Evolutionary conservation across 2,888 invertebrate genomes (phyloP).

Genomic region (Yponomeuta plumbellus): DNA sequence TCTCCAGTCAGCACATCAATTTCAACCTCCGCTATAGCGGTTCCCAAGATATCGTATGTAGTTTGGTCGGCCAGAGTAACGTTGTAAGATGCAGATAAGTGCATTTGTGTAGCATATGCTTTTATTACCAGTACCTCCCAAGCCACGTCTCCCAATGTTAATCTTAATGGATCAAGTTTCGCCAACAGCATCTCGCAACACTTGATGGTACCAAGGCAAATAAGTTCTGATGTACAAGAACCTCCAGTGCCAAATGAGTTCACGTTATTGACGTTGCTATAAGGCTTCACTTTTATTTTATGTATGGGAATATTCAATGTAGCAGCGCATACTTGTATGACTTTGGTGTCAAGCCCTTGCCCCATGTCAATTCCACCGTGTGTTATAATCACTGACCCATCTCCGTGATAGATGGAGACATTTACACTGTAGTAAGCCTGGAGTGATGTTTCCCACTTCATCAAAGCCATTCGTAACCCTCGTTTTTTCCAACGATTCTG

Average conservation of each 20-base stretch:
- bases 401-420: slow-evolving; percentile 78
- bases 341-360: slow-evolving; percentile 84
- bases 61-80: slow-evolving; percentile 31
- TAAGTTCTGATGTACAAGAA: slow-evolving; percentile 80
- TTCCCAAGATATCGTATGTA: slow-evolving; percentile 68
- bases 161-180: slow-evolving; percentile 60
- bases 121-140: slow-evolving; percentile 71
- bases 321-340: slow-evolving; percentile 80
- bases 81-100: slow-evolving; percentile 42
- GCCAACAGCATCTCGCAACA: slow-evolving; percentile 61
- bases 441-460: slow-evolving; percentile 73
- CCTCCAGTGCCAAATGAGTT: slow-evolving; percentile 81
- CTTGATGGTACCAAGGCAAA: slow-evolving; percentile 67
- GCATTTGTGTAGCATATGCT: slow-evolving; percentile 53
- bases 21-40: slow-evolving; percentile 77
- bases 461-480: slow-evolving; percentile 77
- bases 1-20: slow-evolving; percentile 80
- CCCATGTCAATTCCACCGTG: slow-evolving; percentile 83
- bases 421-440: slow-evolving; percentile 62
- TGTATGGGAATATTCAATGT: slow-evolving; percentile 79
- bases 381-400: slow-evolving; percentile 79
- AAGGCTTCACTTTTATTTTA: slow-evolving; percentile 79
- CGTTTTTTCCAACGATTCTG: slow-evolving; percentile 84
- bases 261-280: slow-evolving; percentile 76
- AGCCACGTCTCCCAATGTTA: slow-evolving; percentile 55